Conservation (phyloP, 2,888 invertebrate genomes). For the Drosophila melanocephala region DNA sequence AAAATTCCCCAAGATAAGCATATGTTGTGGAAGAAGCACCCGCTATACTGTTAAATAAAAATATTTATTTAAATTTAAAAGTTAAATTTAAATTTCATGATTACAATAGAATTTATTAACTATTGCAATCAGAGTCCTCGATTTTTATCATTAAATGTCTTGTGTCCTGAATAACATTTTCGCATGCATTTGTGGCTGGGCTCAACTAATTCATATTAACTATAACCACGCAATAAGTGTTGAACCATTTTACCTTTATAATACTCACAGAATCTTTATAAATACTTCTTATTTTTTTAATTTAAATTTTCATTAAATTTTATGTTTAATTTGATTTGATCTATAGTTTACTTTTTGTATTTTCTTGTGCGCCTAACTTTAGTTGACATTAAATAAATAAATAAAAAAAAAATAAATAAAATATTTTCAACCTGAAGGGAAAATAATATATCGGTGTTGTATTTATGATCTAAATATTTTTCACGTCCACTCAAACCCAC, state of each 20-base stretch:
- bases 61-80: too few species aligned
- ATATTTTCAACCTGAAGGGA: not conserved
- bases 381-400: not conserved
- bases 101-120: not conserved
- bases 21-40: slow-evolving; percentile 85
- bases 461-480: not conserved
- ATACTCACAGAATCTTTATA: too few species aligned
- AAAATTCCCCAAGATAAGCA: slow-evolving; percentile 86
- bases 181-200: too few species aligned
- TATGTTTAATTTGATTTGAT: too few species aligned
- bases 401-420: not conserved
- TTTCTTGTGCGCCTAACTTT: not conserved
- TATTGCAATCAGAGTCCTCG: too few species aligned
- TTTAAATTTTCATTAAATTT: too few species aligned
- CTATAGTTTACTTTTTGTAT: not conserved
- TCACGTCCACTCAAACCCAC: not conserved
- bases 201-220: too few species aligned
- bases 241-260: too few species aligned
- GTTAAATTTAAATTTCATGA: not conserved
- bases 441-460: not conserved
- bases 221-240: too few species aligned
- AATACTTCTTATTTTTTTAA: too few species aligned
- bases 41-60: slow-evolving; percentile 79
- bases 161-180: too few species aligned
- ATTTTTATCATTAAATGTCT: too few species aligned